These are phyloP conservation scores for Sarcophaga rosellei DNA, from an alignment of 2,888 invertebrate species.

Conservation along the genomic window DNA sequence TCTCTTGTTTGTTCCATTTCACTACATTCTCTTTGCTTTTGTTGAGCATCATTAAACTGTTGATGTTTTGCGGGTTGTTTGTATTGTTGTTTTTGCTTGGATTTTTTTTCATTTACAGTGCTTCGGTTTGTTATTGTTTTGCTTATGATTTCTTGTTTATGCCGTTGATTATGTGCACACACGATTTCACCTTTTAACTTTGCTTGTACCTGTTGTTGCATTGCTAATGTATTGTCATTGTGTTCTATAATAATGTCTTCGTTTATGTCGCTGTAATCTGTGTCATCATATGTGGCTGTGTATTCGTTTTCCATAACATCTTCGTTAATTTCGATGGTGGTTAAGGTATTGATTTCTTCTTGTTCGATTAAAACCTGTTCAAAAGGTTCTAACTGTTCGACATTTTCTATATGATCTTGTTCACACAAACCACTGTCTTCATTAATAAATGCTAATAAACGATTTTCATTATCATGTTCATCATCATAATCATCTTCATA, in stretches of 20 bases:
- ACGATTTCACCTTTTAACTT: slow-evolving; percentile 10
- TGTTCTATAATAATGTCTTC: not conserved
- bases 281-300: no score
- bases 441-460: not conserved
- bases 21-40: not conserved
- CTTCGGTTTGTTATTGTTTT: slow-evolving; percentile 6
- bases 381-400: slow-evolving; percentile 59
- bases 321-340: slow-evolving; percentile 28
- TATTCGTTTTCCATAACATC: not conserved
- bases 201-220: slow-evolving; percentile 2
- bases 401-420: not conserved
- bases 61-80: not conserved
- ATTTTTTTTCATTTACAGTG: not conserved
- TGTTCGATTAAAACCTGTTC: slow-evolving; percentile 67
- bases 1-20: not conserved
- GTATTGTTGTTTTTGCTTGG: not conserved
- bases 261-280: not conserved
- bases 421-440: slow-evolving; percentile 46
- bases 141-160: not conserved
- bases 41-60: not conserved
- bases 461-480: slow-evolving; percentile 29
- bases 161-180: not conserved
- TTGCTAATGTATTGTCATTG: not conserved
- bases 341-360: slow-evolving; percentile 18
- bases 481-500: not conserved